Evolutionary conservation across 2,113 vertebrate genomes (phyloP).

Genomic region (Asarcornis scutulata): DNA sequence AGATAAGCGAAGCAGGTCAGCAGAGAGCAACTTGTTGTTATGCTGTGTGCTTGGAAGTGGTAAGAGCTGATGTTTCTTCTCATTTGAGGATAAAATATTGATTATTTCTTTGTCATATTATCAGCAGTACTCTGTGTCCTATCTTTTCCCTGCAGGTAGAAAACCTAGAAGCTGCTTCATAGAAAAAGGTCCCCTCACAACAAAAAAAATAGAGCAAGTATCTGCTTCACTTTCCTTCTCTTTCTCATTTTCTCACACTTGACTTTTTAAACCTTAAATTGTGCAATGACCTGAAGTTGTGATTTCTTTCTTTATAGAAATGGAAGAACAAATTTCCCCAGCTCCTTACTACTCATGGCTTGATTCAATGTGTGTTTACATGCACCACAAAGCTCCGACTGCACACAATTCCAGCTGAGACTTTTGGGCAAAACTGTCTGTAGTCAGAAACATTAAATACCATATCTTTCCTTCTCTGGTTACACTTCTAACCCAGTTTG

Average conservation of each 20-base stretch:
- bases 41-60: fast-evolving
- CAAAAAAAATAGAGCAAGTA: neutral
- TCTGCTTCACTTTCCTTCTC: neutral
- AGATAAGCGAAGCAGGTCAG: neutral
- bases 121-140: neutral
- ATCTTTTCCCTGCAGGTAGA: neutral
- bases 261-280: neutral
- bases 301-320: constrained; percentile 6
- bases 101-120: neutral
- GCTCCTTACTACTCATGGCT: neutral
- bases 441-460: neutral
- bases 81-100: neutral
- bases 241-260: neutral
- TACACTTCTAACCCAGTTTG: neutral
- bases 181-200: neutral
- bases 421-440: neutral
- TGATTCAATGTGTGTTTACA: constrained; percentile 18
- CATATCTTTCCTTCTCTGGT: neutral
- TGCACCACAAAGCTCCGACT: neutral
- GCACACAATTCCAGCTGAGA: neutral
- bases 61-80: neutral
- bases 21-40: neutral
- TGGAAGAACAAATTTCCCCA: constrained; percentile 4
- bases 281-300: neutral
- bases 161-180: neutral